These are phyloP conservation scores for Corvus moneduloides DNA, from an alignment of 2,113 vertebrate species.

Conservation along the genomic window DNA sequence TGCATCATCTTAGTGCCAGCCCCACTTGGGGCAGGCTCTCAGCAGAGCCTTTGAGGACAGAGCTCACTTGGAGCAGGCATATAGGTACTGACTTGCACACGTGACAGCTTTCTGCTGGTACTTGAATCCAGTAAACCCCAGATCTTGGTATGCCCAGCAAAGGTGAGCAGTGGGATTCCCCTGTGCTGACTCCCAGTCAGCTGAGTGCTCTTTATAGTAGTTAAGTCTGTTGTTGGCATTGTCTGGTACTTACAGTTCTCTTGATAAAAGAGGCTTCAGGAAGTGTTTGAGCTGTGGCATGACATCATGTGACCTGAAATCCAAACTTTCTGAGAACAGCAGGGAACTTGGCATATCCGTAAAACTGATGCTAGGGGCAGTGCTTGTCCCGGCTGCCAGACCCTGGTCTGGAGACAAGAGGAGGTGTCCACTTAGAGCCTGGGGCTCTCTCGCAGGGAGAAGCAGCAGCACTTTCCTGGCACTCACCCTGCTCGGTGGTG, in stretches of 20 bases:
- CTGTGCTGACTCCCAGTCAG: not conserved
- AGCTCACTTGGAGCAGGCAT: not conserved
- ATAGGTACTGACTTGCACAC: not conserved
- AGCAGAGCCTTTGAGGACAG: not conserved
- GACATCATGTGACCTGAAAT: not conserved
- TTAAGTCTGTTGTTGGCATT: not conserved
- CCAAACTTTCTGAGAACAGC: not conserved
- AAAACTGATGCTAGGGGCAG: rapidly evolving
- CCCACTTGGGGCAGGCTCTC: not conserved
- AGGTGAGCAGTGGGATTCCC: not conserved
- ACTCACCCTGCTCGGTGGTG: not conserved
- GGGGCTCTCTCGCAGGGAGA: not conserved
- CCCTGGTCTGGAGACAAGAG: not conserved
- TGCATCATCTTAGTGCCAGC: not conserved
- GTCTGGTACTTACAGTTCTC: constrained; percentile 43
- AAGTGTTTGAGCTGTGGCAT: not conserved
- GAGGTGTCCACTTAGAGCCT: not conserved
- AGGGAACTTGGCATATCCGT: not conserved
- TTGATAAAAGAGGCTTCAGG: not conserved
- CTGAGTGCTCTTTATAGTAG: not conserved
- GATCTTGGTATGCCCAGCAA: not conserved
- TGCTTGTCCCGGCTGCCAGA: not conserved
- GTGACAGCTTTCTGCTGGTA: not conserved
- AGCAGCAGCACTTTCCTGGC: not conserved
- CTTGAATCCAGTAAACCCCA: not conserved